Base-by-base conservation (phyloP, 2,888 invertebrate species). In the Phoronis australis region DNA sequence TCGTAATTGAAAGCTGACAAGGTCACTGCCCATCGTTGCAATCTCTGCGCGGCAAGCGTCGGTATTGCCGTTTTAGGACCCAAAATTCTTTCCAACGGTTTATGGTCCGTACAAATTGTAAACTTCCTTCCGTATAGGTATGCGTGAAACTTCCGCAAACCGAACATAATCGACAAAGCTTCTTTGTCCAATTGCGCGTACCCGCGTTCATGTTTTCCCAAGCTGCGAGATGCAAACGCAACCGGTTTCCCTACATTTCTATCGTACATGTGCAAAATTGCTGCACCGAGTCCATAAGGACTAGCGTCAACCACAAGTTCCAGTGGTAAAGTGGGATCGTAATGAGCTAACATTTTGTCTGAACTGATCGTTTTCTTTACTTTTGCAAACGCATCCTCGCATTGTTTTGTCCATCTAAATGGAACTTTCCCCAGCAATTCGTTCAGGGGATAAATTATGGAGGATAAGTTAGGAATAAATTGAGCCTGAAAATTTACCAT, bases 211-310 rank as follows among this genome's bases (percentile, higher is more conserved):
- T 31, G 31, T 31, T 31, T 31, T 12, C 15, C 15, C 9, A 31
- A 15, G 31, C 31, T 31, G 3, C 61, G 63, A 43, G 68, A 75
- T 0, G 71, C 74, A 51, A 71, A 76, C 2, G 63, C 59, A 38
- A 76, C 73, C 3, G 77, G 72, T 51, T 64, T 50, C 50, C 74
- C 73, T 5, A 56, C 22, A 6, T 12, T 24, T 6, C 38, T 37
- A 27, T 44, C 25, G 25, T n/a, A 24, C 18, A 4, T 18, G 27
- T 54, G 54, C 21, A 42, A 54, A 18, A 54, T 18, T 1, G 51
- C 54, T 2, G 52, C 54, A 15, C 48, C 51, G 12, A 54, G 26
- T 5, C 52, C 48, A n/a, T 40, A 42, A 20, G 48, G 46, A 24
- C 45, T 45, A 6, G 53, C 54, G 24, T 54, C 52, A 4, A 12